Conservation (phyloP, 2,797 vertebrate species). For the Macroramphosus scolopax region DNA sequence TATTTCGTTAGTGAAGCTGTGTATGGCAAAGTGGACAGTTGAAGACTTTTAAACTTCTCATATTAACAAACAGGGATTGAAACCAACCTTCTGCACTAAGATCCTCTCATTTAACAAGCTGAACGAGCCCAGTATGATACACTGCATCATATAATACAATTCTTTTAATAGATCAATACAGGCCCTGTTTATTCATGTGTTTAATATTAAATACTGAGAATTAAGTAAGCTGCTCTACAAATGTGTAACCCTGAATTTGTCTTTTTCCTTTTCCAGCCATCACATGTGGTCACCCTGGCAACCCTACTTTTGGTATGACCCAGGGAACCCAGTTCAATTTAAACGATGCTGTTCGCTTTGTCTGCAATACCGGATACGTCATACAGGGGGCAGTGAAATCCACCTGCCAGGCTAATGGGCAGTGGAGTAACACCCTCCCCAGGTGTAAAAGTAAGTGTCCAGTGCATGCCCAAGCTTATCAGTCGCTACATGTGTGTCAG, state of each 20-base stretch:
- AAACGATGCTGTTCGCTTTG: slow-evolving; percentile 89
- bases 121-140: too few species aligned
- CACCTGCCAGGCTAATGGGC: slow-evolving; percentile 89
- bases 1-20: slow-evolving; percentile 41
- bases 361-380: slow-evolving; percentile 88
- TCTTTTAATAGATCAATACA: too few species aligned
- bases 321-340: slow-evolving; percentile 95
- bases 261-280: slow-evolving; percentile 81
- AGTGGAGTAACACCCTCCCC: slow-evolving; percentile 91
- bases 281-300: slow-evolving; percentile 96
- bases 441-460: slow-evolving; percentile 88
- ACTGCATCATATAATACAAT: too few species aligned
- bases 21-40: background rate
- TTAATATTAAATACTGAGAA: too few species aligned
- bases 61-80: too few species aligned
- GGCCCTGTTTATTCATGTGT: too few species aligned
- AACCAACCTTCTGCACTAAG: too few species aligned
- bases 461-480: background rate
- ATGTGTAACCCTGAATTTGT: background rate
- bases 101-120: too few species aligned
- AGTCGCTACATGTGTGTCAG: background rate
- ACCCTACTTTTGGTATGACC: slow-evolving; percentile 88
- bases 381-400: slow-evolving; percentile 86
- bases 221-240: too few species aligned
- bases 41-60: background rate